A percentile compares a stretch with the other conserved stretches of the same genome.
Conservation (phyloP, 2,888 invertebrate species). For the Dolichopus griseipennis region DNA sequence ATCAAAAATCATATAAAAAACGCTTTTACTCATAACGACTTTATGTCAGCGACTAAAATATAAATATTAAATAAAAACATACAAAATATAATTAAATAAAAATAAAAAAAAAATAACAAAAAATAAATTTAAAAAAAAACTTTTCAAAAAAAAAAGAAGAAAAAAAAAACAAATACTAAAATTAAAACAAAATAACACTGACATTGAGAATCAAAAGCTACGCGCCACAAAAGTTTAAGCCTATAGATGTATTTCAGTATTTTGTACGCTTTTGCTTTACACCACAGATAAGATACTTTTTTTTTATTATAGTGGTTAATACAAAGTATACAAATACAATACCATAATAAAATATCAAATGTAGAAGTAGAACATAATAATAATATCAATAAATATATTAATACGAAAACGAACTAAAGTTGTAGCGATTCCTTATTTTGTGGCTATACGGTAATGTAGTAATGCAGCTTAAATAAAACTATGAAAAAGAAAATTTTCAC, state of each 20-base stretch:
- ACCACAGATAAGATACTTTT: no score
- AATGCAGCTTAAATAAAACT: no score
- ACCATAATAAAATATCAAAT: no score
- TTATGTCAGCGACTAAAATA: not conserved
- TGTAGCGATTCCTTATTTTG: no score
- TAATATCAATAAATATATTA: no score
- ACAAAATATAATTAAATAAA: not conserved
- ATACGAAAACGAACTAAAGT: no score
- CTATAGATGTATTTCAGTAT: not conserved
- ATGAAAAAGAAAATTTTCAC: no score
- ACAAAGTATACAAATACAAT: no score
- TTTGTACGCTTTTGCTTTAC: not conserved
- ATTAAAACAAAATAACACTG: not conserved
- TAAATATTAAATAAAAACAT: not conserved
- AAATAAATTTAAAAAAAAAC: not conserved
- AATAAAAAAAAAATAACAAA: not conserved
- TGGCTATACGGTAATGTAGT: no score
- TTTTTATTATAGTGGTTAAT: no score
- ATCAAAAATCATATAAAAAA: not conserved
- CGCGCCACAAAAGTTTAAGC: not conserved
- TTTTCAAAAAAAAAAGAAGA: not conserved
- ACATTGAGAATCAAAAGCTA: not conserved
- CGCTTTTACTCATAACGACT: constrained; percentile 1
- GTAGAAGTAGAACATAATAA: no score
- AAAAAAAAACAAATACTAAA: not conserved